These are phyloP conservation scores for Sinocyclocheilus anophthalmus DNA, from an alignment of 2,113 vertebrate genomes.

Conservation along the genomic window DNA sequence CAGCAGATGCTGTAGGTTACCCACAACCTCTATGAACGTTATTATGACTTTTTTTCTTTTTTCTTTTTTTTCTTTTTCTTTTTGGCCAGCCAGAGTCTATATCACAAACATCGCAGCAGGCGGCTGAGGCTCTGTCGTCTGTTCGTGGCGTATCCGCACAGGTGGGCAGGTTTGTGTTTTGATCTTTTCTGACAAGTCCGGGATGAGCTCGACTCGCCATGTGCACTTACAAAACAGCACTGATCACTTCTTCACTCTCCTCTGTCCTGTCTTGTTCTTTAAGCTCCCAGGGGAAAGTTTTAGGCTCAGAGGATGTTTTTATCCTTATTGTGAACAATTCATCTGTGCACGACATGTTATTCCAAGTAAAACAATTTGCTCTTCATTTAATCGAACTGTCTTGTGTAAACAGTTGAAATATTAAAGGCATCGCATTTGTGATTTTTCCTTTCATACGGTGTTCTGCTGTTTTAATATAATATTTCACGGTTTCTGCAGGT, in stretches of 20 bases:
- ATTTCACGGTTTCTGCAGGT: no score
- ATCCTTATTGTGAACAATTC: neutral
- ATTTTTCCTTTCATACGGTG: no score
- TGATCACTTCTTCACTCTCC: no score
- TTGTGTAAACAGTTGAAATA: neutral
- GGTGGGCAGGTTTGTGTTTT: neutral
- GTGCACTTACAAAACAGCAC: no score
- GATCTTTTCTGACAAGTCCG: neutral
- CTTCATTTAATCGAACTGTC: neutral
- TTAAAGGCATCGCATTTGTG: neutral
- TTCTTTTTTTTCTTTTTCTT: no score
- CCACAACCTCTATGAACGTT: slow-evolving; percentile 9
- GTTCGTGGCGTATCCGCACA: neutral
- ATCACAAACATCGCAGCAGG: neutral
- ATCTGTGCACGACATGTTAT: neutral
- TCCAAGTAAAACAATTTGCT: neutral
- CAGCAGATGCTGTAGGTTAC: neutral
- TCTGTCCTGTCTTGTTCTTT: neutral
- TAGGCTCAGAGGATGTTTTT: neutral
- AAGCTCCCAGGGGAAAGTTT: neutral
- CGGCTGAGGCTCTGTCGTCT: no score
- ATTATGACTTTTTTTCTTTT: no score
- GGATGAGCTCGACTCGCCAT: neutral
- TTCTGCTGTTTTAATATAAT: no score
- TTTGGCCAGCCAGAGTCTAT: slow-evolving; percentile 20